Conservation (phyloP, 1,140 invertebrate genomes). For the Diploscapter pachys region DNA sequence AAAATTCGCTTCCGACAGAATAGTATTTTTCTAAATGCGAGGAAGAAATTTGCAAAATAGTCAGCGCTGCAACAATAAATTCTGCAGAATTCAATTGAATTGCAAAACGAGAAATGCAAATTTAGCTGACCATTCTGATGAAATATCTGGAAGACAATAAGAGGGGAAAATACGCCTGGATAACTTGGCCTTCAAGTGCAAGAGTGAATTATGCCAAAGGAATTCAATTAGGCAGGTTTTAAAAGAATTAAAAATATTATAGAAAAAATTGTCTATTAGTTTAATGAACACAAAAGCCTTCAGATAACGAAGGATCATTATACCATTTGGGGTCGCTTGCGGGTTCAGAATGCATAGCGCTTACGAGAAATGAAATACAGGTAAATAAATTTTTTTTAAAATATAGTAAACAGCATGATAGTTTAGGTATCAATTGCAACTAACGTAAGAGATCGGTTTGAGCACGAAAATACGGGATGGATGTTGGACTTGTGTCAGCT, state of each 20-base stretch:
- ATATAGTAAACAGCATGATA: not conserved
- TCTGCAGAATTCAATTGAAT: too few relatives aligned
- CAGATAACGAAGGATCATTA: conserved; percentile 7
- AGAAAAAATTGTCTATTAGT: too few relatives aligned
- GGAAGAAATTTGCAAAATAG: too few relatives aligned
- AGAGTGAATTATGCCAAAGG: conserved; percentile 15
- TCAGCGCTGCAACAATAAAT: too few relatives aligned
- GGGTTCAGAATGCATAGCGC: conserved; percentile 12
- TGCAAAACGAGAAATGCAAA: too few relatives aligned
- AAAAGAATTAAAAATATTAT: too few relatives aligned
- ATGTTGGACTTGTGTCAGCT: conserved; percentile 15
- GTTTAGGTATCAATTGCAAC: conserved; percentile 16
- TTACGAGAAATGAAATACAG: not conserved
- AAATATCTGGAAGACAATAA: conserved; percentile 15
- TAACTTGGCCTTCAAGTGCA: conserved; percentile 9
- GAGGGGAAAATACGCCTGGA: conserved; percentile 9
- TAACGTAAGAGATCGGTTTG: conserved; percentile 5
- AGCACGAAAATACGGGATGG: conserved; percentile 17
- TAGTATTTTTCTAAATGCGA: too few relatives aligned
- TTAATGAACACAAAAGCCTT: too few relatives aligned
- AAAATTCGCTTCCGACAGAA: too few relatives aligned
- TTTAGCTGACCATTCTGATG: not conserved
- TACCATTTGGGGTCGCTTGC: conserved; percentile 16
- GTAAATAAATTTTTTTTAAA: too few relatives aligned
- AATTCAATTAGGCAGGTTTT: conserved; percentile 3